Base-by-base conservation (phyloP, 2,888 invertebrate genomes). In the Dynastes hyllus region DNA sequence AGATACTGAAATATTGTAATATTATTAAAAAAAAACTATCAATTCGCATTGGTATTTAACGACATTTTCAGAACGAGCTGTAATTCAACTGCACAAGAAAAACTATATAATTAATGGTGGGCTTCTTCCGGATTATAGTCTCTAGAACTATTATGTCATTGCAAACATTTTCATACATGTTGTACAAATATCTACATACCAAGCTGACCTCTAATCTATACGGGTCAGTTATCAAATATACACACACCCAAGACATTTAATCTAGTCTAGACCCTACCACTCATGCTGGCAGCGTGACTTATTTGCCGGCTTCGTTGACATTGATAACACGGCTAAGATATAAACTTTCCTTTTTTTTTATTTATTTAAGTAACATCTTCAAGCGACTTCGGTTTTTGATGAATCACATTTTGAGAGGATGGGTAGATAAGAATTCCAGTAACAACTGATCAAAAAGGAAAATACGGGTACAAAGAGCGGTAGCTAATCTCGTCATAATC, bases 211-310 rank as follows among this genome's bases (percentile, higher is more conserved):
- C 55, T 58, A 58, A 8, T 22, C 22, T 58, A 9, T 22, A 58
- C 27, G 22, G 55, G 5, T 58, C 55, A 58, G 4, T 22, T 58
- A 16, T 22, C 27, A 58, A 58, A 58, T 58, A 58, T 58, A 58
- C 27, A 58, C 55, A 53, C n/a, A 13, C 13, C 4, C 53, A 53
- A 16, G 16, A 16, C 53, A 58, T 55, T 8, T 27, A 63, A 55
- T n/a, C 8, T 55, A n/a, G 13, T 63, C 63, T 29, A 63, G 63
- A 63, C 63, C 29, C 29, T 32, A 22, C 63, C 63, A 63, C 63
- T 9, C 27, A 32, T 32, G 5, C 11, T 13, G 13, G 32, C 63
- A 32, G 55, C 55, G 55, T 22, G 55, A 11, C 13, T 63, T 63
- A 27, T 27, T 63, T 9, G 32, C 27, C 29, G 63, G 13, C 63